Conservation (phyloP, 2,113 vertebrate genomes). For the Leuciscus idus region DNA sequence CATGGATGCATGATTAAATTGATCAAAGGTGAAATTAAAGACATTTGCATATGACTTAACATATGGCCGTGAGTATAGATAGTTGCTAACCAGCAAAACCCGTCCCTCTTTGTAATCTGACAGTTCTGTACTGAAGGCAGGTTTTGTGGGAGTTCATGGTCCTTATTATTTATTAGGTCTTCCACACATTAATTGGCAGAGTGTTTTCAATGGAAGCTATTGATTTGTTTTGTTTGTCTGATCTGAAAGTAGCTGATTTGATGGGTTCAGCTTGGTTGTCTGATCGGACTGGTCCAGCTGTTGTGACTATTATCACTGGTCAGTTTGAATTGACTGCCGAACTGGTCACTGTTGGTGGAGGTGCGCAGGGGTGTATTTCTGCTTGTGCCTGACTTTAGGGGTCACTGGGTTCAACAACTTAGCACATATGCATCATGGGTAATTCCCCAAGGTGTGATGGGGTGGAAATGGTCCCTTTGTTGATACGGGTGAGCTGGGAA, state of each 20-base stretch:
- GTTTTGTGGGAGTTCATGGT: not conserved
- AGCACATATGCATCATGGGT: constrained; percentile 3
- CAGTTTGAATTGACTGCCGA: not conserved
- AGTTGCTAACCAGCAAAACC: not conserved
- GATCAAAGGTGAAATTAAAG: not conserved
- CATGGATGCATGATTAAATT: not conserved
- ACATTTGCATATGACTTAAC: not conserved
- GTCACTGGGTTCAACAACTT: constrained; percentile 11
- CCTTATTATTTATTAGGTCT: not conserved
- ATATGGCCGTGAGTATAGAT: not conserved
- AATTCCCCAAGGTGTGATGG: constrained; percentile 23
- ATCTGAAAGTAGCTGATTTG: not conserved
- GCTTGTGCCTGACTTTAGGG: not conserved
- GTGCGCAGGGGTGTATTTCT: not conserved
- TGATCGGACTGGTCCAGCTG: not conserved
- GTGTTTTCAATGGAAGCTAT: not conserved
- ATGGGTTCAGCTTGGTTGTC: not conserved
- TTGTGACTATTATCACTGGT: not conserved
- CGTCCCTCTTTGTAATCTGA: not conserved
- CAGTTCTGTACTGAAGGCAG: not conserved
- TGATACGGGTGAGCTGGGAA: constrained; percentile 27
- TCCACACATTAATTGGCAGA: not conserved
- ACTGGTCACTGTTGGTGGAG: not conserved
- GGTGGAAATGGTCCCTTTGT: constrained; percentile 32
- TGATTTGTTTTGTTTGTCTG: not conserved